A percentile compares a stretch with the other conserved stretches of the same genome.
These are phyloP conservation scores for Zeugodacus cucurbitae DNA, from an alignment of 1,140 invertebrate genomes.

Conservation along the genomic window DNA sequence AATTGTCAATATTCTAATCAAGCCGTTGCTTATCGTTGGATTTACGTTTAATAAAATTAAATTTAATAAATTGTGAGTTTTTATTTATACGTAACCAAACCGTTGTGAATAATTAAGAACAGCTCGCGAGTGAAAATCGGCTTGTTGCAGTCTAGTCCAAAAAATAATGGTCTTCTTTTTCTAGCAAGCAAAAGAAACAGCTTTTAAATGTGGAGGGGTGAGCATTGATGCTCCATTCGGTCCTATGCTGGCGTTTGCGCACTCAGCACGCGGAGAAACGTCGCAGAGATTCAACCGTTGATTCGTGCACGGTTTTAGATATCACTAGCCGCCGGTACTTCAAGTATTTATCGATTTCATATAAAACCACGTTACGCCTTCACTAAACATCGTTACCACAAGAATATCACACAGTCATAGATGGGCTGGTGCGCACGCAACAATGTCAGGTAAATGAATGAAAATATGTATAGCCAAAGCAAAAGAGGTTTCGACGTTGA, in stretches of 20 bases:
- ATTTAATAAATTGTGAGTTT: background rate
- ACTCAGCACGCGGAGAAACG: background rate
- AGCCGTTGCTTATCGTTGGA: background rate
- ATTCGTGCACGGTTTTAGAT: background rate
- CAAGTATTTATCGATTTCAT: background rate
- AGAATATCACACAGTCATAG: background rate
- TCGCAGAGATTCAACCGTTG: background rate
- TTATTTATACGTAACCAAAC: background rate
- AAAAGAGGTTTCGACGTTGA: background rate
- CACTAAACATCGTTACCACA: background rate
- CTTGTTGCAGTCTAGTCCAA: background rate
- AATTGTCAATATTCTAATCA: background rate
- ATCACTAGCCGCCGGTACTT: background rate
- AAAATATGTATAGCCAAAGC: background rate
- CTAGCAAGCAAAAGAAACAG: background rate
- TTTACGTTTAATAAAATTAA: background rate
- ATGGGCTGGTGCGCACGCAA: background rate
- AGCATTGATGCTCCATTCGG: background rate
- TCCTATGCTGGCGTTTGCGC: background rate
- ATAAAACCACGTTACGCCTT: background rate
- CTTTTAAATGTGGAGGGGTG: background rate
- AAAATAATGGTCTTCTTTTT: background rate
- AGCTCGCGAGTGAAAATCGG: background rate
- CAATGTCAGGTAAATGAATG: constrained; percentile 7
- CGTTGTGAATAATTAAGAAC: background rate